Evolutionary conservation across 2,888 invertebrate genomes (phyloP), one percentile per base, ranked within the genome.

Genomic region (Dugesia japonica): DNA sequence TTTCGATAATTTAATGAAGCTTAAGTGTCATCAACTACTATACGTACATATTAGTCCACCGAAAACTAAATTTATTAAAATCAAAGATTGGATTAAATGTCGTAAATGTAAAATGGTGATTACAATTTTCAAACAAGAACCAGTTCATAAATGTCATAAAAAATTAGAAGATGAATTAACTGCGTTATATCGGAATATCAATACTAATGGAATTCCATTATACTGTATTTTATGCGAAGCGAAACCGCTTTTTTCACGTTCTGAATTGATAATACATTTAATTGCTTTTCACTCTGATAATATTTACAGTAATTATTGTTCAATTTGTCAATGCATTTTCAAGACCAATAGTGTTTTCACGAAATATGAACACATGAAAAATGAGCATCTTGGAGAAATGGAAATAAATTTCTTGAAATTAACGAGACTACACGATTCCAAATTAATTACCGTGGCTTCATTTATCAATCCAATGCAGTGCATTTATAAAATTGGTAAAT

Each of bases 241-340:
- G 17, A 56, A n/a, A 20, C 56, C 56, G 9, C 1, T 56, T 1
- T 56, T 13, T 56, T 56, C 56, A 4, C 56, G 56, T 1, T 4
- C 9, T 13, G 56, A 56, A 23, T 56, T 56, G 17, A 56, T 56
- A 56, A n/a, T 56, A 4, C 56, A 56, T 56, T 56, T 56, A 23
- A 56, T 56, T 13, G n/a, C 20, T 13, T 56, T 56, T 23, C 56
- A 56, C 17, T 56, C 56, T n/a, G 56, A 56, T 56, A 56, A 56
- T 56, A n/a, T 56, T n/a, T 56, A 56, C 56, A 56, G 56, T 56
- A 56, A n/a, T n/a, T 23, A n/a, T 56, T 56, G 56, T n/a, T 56
- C 56, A 4, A n/a, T 56, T 9, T 56, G 56, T n/a, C 4, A 56
- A 1, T 56, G 56, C 17, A 56, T n/a, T 7, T 56, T 56, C 17